A percentile compares a stretch with the other conserved stretches of the same genome.
These are phyloP conservation scores for Ferrisia virgata DNA, from an alignment of 2,888 invertebrate genomes.

Conservation along the genomic window DNA sequence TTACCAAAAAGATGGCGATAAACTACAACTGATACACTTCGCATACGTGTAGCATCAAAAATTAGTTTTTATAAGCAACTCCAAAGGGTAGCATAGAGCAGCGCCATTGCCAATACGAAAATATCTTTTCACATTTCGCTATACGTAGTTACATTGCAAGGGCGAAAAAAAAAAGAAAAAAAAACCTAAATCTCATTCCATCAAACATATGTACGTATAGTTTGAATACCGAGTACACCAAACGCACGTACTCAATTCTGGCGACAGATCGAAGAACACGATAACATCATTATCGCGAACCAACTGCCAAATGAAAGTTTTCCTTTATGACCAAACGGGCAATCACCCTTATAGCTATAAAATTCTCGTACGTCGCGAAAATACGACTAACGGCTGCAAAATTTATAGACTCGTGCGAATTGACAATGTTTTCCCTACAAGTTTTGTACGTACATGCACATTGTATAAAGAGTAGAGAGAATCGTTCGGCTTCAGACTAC, in stretches of 20 bases:
- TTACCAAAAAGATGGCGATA: not conserved
- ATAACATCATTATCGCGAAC: conserved; percentile 2
- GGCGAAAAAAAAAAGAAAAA: too few relatives aligned
- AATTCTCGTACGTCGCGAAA: not conserved
- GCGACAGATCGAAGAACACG: not conserved
- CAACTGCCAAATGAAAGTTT: not conserved
- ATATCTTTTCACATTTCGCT: too few relatives aligned
- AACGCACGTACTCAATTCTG: not conserved
- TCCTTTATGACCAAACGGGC: not conserved
- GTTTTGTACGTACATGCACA: not conserved
- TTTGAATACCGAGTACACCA: not conserved
- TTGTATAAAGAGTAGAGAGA: not conserved
- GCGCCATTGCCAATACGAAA: too few relatives aligned
- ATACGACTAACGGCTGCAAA: not conserved
- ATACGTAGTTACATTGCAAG: too few relatives aligned
- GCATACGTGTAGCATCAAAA: not conserved
- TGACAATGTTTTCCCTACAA: not conserved
- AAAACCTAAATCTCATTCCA: not conserved
- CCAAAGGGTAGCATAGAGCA: too few relatives aligned
- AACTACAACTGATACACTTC: not conserved
- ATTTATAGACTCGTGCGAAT: not conserved
- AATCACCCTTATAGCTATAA: not conserved
- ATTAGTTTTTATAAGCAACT: too few relatives aligned
- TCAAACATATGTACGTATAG: too few relatives aligned
- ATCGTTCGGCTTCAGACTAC: not conserved